phyloP scores from a whole-genome alignment of 1,140 invertebrate genomes.

The Paralvinella palmiformis region DNA sequence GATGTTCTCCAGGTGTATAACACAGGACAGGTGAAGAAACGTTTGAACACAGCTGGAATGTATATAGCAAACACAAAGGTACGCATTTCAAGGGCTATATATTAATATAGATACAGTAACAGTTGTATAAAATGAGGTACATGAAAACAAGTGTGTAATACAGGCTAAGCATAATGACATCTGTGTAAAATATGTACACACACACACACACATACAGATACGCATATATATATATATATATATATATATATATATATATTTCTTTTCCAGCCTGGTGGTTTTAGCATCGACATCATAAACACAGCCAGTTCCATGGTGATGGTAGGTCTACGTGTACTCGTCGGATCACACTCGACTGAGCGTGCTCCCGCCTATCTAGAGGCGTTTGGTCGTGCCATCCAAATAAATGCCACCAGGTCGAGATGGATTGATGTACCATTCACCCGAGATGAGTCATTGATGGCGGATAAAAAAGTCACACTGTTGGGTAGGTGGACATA shows the following conservation, averaged over 20 bases:
- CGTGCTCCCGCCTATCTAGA: constrained; percentile 78
- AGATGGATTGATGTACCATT: constrained; percentile 90
- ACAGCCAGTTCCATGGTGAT: constrained; percentile 77
- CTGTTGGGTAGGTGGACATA: too few species aligned
- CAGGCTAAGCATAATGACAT: too few species aligned
- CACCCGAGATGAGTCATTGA: constrained; percentile 86
- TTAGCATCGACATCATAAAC: constrained; percentile 82
- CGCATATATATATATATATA: too few species aligned
- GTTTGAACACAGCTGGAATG: constrained; percentile 71
- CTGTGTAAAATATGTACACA: too few species aligned
- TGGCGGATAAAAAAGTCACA: constrained; percentile 83
- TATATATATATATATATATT: too few species aligned
- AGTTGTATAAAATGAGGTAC: too few species aligned
- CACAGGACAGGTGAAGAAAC: constrained; percentile 84
- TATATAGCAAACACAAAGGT: constrained; percentile 48
- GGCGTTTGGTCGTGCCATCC: constrained; percentile 76
- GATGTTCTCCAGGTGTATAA: constrained; percentile 94
- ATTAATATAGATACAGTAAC: too few species aligned
- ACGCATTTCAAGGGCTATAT: constrained; percentile 6
- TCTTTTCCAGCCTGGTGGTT: constrained; percentile 69
- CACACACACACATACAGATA: too few species aligned
- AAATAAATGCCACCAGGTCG: constrained; percentile 25
- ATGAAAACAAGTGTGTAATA: too few species aligned
- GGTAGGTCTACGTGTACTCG: constrained; percentile 70
- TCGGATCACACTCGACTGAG: constrained; percentile 80